Evolutionary conservation across 2,113 vertebrate species (phyloP).

Genomic region (Dipodomys ordii): DNA sequence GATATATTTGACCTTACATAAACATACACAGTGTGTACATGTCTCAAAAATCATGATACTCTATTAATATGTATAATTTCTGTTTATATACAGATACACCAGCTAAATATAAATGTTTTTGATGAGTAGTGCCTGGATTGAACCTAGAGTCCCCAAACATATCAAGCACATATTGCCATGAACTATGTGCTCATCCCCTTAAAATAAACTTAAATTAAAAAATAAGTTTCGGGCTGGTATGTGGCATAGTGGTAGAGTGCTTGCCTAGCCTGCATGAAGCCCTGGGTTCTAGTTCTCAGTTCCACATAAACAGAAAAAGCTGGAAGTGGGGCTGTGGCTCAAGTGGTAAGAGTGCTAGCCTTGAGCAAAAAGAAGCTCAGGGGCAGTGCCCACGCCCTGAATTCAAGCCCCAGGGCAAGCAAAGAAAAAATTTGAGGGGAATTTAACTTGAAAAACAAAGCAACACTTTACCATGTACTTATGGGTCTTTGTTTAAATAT

Average conservation of each 20-base stretch:
- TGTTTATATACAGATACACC: neutral
- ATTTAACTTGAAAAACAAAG: neutral
- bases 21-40: neutral
- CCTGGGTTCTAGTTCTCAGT: too few relatives aligned
- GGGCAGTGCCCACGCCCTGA: too few relatives aligned
- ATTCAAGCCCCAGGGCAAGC: too few relatives aligned
- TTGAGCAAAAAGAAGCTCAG: too few relatives aligned
- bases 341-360: too few relatives aligned
- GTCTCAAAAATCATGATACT: neutral
- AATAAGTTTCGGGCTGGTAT: neutral
- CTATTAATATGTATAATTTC: neutral
- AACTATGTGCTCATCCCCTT: neutral
- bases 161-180: neutral
- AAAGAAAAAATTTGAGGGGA: neutral
- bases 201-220: slow-evolving; percentile 3
- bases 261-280: too few relatives aligned
- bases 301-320: too few relatives aligned
- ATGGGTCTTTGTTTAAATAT: neutral
- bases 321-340: too few relatives aligned
- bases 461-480: neutral
- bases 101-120: neutral
- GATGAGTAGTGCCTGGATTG: too few relatives aligned
- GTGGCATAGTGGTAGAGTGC: too few relatives aligned
- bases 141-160: neutral
- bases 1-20: neutral